Evolutionary conservation across 2,113 vertebrate species (phyloP).

Genomic region (rabbit (Oryctolagus cuniculus)): DNA sequence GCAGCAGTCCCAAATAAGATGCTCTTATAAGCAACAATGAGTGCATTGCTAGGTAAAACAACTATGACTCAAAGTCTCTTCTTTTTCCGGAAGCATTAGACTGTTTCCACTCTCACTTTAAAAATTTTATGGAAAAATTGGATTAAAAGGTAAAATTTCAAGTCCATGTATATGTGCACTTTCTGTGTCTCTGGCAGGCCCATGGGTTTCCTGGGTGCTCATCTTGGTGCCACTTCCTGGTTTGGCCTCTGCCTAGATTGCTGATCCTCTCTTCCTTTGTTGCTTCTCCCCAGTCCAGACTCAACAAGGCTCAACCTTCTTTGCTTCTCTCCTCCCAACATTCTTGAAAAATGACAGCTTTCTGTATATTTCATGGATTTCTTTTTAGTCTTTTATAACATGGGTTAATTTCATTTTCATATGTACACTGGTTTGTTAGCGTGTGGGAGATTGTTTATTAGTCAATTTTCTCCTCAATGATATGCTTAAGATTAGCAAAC

Average conservation of each 20-base stretch:
- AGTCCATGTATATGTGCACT: neutral
- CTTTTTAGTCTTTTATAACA: conserved; percentile 68
- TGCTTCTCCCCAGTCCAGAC: neutral
- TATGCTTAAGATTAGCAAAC: conserved; percentile 74
- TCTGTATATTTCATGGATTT: conserved; percentile 61
- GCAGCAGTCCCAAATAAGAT: neutral
- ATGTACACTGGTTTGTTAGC: conserved; percentile 63
- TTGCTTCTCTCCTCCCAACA: neutral
- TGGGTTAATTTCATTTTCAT: conserved; percentile 77
- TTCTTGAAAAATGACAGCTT: conserved; percentile 42
- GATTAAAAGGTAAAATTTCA: no score
- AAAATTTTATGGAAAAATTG: no score
- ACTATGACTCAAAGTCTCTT: neutral
- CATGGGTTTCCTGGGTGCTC: neutral
- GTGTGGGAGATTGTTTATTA: conserved; percentile 73
- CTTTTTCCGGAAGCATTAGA: conserved; percentile 32
- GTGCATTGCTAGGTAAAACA: conserved; percentile 14
- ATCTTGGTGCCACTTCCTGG: no score
- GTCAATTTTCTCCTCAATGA: conserved; percentile 76
- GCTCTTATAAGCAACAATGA: neutral
- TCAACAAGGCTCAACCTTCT: neutral
- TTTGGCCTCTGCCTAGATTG: neutral
- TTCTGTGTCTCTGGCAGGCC: neutral
- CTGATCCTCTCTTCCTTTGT: neutral
- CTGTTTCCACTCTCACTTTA: neutral